A percentile compares a stretch with the other conserved stretches of the same genome.
Conservation (phyloP, 1,140 invertebrate species). For the Anagrus nilaparvatae region DNA sequence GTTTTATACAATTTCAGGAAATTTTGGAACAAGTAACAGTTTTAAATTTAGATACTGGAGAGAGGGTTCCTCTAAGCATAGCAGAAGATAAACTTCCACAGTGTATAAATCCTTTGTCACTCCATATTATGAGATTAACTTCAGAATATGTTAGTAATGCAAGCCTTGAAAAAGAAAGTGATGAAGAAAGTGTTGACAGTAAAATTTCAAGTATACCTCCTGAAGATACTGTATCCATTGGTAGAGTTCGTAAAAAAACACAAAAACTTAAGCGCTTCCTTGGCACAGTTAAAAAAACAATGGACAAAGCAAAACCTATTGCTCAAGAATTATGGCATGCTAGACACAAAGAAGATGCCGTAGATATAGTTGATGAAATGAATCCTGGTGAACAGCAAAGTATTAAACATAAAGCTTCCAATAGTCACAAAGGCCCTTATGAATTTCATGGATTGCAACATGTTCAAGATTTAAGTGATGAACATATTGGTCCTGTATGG, state of each 20-base stretch:
- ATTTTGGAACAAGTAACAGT: constrained; percentile 89
- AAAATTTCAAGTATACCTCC: constrained; percentile 55
- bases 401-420: constrained; percentile 87
- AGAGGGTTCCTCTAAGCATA: constrained; percentile 75
- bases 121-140: constrained; percentile 90
- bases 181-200: constrained; percentile 74
- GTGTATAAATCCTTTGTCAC: constrained; percentile 77
- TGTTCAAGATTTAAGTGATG: constrained; percentile 66
- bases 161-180: constrained; percentile 64
- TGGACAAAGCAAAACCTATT: constrained; percentile 81
- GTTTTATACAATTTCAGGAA: constrained; percentile 45
- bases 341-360: constrained; percentile 73
- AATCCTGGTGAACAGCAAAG: constrained; percentile 63
- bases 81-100: constrained; percentile 84
- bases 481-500: constrained; percentile 91
- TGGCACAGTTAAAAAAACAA: constrained; percentile 79
- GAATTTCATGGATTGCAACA: constrained; percentile 76
- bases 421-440: constrained; percentile 91
- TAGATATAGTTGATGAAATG: constrained; percentile 73
- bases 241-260: constrained; percentile 41
- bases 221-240: constrained; percentile 43
- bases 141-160: constrained; percentile 76
- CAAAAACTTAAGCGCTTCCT: constrained; percentile 71
- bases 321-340: constrained; percentile 79
- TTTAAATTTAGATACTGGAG: constrained; percentile 87